Percentiles rank a stretch among this genome's conserved stretches.
These are phyloP conservation scores for Halcyon badia DNA, from an alignment of 2,797 vertebrate genomes.

Conservation along the genomic window DNA sequence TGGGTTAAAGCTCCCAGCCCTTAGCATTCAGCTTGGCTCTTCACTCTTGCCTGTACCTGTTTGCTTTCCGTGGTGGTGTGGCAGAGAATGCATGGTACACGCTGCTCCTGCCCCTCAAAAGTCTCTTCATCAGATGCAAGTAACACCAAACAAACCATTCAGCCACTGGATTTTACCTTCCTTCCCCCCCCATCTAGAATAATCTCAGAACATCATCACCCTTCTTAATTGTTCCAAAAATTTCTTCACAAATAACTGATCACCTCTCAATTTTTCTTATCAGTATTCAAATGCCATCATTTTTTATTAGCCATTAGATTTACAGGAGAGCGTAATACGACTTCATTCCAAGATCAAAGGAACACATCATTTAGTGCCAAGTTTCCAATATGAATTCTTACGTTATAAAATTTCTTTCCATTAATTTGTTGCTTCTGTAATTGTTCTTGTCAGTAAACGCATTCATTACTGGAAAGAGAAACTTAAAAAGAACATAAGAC, in stretches of 20 bases:
- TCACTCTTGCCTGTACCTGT: not conserved
- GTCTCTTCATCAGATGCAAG: not conserved
- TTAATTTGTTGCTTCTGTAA: constrained; percentile 29
- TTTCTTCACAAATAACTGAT: not conserved
- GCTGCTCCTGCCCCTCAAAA: not conserved
- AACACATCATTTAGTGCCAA: not conserved
- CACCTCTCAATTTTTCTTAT: not conserved
- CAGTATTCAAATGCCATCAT: not conserved
- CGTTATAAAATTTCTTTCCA: not conserved
- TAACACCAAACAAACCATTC: not conserved
- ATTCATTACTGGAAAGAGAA: constrained; percentile 47
- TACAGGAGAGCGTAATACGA: rapidly evolving
- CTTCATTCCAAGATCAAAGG: constrained; percentile 4
- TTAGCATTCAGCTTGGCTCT: not conserved
- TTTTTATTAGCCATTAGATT: not conserved
- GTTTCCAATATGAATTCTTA: constrained; percentile 21
- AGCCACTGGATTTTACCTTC: not conserved
- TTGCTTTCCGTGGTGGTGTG: not conserved
- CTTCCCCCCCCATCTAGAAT: not conserved
- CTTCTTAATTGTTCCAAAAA: not conserved
- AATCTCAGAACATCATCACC: not conserved
- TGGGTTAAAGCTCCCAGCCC: not conserved
- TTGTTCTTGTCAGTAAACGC: constrained; percentile 48
- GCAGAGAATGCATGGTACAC: not conserved
- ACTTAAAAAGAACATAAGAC: not conserved